Evolutionary conservation across 1,140 invertebrate genomes (phyloP), one percentile per base, ranked within the genome.

Genomic region (Streblospio benedicti): DNA sequence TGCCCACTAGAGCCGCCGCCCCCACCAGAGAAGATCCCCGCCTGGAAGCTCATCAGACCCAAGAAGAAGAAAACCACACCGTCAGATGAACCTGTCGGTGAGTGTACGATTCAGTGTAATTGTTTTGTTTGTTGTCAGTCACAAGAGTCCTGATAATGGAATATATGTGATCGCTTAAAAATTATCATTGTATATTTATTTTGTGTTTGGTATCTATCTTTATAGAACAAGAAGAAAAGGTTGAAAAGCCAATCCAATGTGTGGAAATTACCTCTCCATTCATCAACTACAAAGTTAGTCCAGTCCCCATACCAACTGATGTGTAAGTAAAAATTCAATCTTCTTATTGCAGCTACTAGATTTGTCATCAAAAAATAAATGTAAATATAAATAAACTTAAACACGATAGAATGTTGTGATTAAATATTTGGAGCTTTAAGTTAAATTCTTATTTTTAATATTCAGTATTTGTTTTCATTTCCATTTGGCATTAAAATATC

Each of bases 1-100:
- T 71, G 70, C 51, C 74, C 77, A 20, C 60, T 77, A 5, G 72
- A 76, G 56, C 72, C 73, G 18, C 75, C 75, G 35, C 70, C 73
- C 16, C 70, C 72, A 45, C 69, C 71, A 6, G 70, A 76, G 58
- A 63, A 68, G 35, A 70, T 78, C 18, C 76, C 76, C 2, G 67
- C 71, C 12, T 79, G 77, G 77, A 78, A 79, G 67, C 65, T 73
- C 5, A 77, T 79, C 27, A 58, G 77, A 47, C 77, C 76, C 16
- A 66, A 63, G n/a, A 75, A 71, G 47, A 76, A 75, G 61, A 73
- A 73, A 45, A 51, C 54, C 12, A 67, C 68, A 32, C 73, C 74
- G 3, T 69, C 68, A 14, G 74, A 72, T 66, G 76, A 78, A 65
- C 76, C 76, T 41, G 59, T 67, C 53, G 50, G 76, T 77, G 58